These are phyloP conservation scores for Tachysurus vachellii DNA, from an alignment of 2,113 vertebrate species.

Conservation along the genomic window DNA sequence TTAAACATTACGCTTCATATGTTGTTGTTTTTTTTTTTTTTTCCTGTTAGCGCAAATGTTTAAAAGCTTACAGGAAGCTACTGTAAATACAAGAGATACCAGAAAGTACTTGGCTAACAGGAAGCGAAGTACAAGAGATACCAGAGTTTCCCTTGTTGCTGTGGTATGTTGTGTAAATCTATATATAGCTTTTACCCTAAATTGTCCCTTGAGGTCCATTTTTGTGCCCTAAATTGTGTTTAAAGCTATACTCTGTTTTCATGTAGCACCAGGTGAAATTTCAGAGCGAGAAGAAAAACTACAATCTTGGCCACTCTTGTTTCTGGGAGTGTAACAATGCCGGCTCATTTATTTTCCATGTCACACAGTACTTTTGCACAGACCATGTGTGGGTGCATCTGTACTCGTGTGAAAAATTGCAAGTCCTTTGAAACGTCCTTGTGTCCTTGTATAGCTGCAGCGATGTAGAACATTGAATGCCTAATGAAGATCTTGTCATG, in stretches of 20 bases:
- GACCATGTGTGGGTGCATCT: background rate
- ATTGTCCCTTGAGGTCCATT: background rate
- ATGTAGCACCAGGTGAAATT: background rate
- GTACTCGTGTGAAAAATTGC: slow-evolving; percentile 11
- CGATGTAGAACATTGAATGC: background rate
- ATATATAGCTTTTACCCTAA: background rate
- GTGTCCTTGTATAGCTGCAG: slow-evolving; percentile 3
- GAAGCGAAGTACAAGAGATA: background rate
- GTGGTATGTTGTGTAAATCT: background rate
- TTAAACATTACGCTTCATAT: background rate
- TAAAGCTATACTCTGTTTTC: background rate
- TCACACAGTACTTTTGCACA: no score
- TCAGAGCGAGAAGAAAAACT: background rate
- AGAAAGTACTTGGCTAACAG: background rate
- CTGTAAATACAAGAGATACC: background rate
- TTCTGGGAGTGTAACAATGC: background rate
- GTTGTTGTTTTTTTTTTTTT: background rate
- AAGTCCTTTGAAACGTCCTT: background rate
- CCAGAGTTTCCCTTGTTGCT: background rate
- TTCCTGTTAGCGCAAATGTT: background rate
- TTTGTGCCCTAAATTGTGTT: background rate
- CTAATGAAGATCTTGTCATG: background rate
- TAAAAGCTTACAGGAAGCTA: background rate
- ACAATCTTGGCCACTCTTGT: background rate
- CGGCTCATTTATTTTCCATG: background rate